phyloP scores from a whole-genome alignment of 2,113 vertebrate genomes.

The Naja naja region DNA sequence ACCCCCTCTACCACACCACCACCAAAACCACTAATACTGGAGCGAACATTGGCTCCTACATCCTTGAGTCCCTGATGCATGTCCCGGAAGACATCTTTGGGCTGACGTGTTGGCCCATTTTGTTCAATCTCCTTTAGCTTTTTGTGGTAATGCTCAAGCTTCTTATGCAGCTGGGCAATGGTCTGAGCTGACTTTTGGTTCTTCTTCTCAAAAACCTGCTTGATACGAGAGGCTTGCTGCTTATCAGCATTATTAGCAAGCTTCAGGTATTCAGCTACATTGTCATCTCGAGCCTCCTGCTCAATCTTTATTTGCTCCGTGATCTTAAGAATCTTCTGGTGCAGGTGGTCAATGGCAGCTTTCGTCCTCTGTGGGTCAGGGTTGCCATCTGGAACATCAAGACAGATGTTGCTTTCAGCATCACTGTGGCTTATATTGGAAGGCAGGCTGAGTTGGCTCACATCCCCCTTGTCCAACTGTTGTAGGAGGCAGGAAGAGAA shows the following conservation, averaged over 20 bases:
- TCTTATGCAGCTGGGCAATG: conserved; percentile 97
- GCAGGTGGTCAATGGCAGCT: conserved; percentile 91
- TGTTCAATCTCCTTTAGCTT: conserved; percentile 97
- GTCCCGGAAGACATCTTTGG: conserved; percentile 95
- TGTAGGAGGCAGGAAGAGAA: neutral
- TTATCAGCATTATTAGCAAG: conserved; percentile 96
- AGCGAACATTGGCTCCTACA: conserved; percentile 92
- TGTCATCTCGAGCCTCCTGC: conserved; percentile 96
- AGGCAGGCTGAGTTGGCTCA: conserved; percentile 77
- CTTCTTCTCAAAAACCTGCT: conserved; percentile 99
- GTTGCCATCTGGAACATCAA: conserved; percentile 80
- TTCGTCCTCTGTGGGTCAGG: conserved; percentile 89
- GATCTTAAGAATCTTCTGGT: conserved; percentile 98
- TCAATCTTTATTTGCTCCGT: conserved; percentile 98
- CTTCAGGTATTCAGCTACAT: conserved; percentile 97
- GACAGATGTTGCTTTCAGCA: conserved; percentile 84
- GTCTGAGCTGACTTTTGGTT: conserved; percentile 98
- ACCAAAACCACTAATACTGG: conserved; percentile 94
- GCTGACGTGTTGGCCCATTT: conserved; percentile 92
- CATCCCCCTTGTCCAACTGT: conserved; percentile 94
- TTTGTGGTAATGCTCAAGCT: conserved; percentile 94
- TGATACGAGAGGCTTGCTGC: conserved; percentile 94
- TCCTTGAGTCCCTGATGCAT: conserved; percentile 98
- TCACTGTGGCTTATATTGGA: conserved; percentile 80
- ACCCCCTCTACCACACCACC: conserved; percentile 94